These are phyloP conservation scores for Camelus dromedarius DNA, from an alignment of 2,113 vertebrate species.

Conservation along the genomic window DNA sequence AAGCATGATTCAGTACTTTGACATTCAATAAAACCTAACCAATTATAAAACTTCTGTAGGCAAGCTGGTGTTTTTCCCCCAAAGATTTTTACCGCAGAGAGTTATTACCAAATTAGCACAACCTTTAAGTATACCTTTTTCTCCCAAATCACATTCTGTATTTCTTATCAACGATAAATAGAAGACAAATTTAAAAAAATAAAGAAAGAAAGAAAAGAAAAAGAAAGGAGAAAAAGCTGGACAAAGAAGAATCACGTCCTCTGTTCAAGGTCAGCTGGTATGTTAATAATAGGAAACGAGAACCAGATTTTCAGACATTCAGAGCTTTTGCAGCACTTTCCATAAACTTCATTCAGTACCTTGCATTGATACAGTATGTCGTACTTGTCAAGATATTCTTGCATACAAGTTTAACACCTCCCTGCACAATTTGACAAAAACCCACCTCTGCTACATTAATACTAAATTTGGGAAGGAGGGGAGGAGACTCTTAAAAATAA, in stretches of 20 bases:
- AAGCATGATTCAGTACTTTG: constrained; percentile 45
- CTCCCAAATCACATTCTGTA: constrained; percentile 58
- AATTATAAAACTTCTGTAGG: constrained; percentile 67
- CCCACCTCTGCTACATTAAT: not conserved
- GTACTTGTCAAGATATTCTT: constrained; percentile 19
- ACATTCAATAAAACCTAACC: constrained; percentile 71
- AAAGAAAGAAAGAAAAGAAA: not conserved
- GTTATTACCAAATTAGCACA: constrained; percentile 66
- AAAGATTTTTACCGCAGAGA: constrained; percentile 60
- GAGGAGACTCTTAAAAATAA: not conserved
- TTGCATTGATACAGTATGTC: not conserved
- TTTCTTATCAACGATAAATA: constrained; percentile 49
- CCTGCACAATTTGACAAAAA: constrained; percentile 55
- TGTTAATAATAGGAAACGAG: constrained; percentile 47
- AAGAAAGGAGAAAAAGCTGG: not conserved
- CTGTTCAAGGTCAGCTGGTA: constrained; percentile 70
- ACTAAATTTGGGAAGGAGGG: not conserved
- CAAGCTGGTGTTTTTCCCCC: constrained; percentile 39
- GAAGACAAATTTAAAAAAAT: not conserved
- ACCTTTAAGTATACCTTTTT: constrained; percentile 53
- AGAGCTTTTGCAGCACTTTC: not conserved
- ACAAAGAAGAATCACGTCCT: constrained; percentile 55
- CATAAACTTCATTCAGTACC: not conserved
- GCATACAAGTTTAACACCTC: not conserved
- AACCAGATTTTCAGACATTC: constrained; percentile 18